Percentiles rank a stretch among this genome's conserved stretches.
Conservation (phyloP, 2,113 vertebrate genomes). For the Nothocercus nigrocapillus region DNA sequence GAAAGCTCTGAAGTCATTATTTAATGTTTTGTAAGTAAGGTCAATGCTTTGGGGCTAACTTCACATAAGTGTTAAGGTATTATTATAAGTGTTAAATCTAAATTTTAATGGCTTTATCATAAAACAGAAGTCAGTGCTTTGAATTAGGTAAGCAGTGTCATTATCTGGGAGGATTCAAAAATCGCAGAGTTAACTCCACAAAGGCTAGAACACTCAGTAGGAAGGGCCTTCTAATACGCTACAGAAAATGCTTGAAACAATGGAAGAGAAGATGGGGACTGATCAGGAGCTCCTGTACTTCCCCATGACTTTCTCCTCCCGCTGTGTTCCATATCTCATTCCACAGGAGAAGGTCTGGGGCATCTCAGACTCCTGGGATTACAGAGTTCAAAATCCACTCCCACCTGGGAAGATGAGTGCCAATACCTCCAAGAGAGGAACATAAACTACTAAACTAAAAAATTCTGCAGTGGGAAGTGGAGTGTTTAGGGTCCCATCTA, state of each 20-base stretch:
- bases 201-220: not conserved
- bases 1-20: not conserved
- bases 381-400: not conserved
- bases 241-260: not conserved
- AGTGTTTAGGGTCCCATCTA: not conserved
- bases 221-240: not conserved
- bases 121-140: not conserved
- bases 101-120: not conserved
- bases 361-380: not conserved
- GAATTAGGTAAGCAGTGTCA: not conserved
- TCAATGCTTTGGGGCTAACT: not conserved
- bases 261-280: not conserved
- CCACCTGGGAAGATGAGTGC: not conserved
- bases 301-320: not conserved
- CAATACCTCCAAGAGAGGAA: not conserved
- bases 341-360: not conserved
- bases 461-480: not conserved
- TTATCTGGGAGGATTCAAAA: not conserved
- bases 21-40: not conserved
- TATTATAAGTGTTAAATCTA: not conserved
- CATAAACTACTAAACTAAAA: not conserved
- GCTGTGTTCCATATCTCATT: not conserved
- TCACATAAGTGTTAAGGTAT: not conserved
- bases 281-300: not conserved
- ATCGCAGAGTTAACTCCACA: not conserved